Conservation (phyloP, 1,140 invertebrate species). For the Dendrolimus kikuchii region DNA sequence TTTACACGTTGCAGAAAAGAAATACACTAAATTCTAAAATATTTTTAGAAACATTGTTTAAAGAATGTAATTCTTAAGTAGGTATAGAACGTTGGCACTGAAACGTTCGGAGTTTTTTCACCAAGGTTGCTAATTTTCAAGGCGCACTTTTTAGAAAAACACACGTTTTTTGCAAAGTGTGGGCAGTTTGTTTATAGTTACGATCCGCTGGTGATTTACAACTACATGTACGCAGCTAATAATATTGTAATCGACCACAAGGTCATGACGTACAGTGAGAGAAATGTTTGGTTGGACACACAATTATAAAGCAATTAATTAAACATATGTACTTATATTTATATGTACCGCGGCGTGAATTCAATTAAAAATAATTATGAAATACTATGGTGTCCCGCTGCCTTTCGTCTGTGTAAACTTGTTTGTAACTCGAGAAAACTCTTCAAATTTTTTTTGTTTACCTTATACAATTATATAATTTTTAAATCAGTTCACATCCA, state of each 20-base stretch:
- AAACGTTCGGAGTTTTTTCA: slow-evolving; percentile 25
- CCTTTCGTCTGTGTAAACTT: too few relatives aligned
- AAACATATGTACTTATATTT: neutral
- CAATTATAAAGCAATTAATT: neutral
- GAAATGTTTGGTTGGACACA: slow-evolving; percentile 16
- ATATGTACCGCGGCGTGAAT: too few relatives aligned
- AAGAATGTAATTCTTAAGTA: neutral
- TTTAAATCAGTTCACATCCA: too few relatives aligned
- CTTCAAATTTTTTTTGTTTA: too few relatives aligned
- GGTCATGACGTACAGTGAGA: slow-evolving; percentile 32
- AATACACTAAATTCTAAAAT: too few relatives aligned
- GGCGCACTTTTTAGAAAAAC: slow-evolving; percentile 26
- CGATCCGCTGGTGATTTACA: slow-evolving; percentile 40
- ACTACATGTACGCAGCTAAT: slow-evolving; percentile 30
- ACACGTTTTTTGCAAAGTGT: slow-evolving; percentile 37
- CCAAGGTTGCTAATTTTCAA: slow-evolving; percentile 37
- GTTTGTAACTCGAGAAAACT: too few relatives aligned
- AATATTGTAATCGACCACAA: slow-evolving; percentile 31
- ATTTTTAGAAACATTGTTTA: too few relatives aligned
- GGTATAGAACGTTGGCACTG: slow-evolving; percentile 27
- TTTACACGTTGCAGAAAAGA: too few relatives aligned
- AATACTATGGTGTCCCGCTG: too few relatives aligned
- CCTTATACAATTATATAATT: too few relatives aligned
- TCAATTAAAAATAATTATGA: too few relatives aligned
- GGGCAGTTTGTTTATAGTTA: slow-evolving; percentile 48